These are phyloP conservation scores for Tachysurus fulvidraco DNA, from an alignment of 2,113 vertebrate species.

Conservation along the genomic window DNA sequence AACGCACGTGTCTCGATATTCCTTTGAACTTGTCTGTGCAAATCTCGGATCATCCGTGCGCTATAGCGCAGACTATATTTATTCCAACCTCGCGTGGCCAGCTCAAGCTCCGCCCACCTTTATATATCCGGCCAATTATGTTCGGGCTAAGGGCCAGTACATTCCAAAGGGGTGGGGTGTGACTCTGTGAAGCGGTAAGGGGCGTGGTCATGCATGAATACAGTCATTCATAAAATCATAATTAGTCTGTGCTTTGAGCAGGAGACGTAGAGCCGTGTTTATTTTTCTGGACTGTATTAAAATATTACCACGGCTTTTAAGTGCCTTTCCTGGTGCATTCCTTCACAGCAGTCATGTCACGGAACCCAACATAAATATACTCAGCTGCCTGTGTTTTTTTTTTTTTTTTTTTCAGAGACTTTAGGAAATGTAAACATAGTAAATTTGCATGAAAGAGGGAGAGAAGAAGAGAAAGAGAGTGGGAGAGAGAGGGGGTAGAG, in stretches of 20 bases:
- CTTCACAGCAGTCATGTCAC: conserved; percentile 51
- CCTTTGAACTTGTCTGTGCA: neutral
- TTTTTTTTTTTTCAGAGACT: conserved; percentile 42
- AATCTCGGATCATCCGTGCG: neutral
- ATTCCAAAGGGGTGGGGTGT: conserved; percentile 51
- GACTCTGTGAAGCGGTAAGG: conserved; percentile 37
- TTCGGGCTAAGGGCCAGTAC: conserved; percentile 47
- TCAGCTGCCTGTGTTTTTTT: conserved; percentile 59
- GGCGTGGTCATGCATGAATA: conserved; percentile 74
- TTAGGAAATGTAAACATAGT: conserved; percentile 36
- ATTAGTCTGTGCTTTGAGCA: conserved; percentile 71
- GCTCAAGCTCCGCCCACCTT: conserved; percentile 58
- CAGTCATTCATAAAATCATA: conserved; percentile 80
- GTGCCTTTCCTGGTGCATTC: conserved; percentile 60
- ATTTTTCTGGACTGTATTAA: conserved; percentile 65
- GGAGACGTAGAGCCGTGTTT: conserved; percentile 66
- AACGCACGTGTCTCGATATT: neutral
- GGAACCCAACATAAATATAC: conserved; percentile 47
- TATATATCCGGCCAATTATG: conserved; percentile 65
- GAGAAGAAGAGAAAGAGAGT: neutral
- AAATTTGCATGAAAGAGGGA: neutral
- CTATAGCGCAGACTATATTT: conserved; percentile 28
- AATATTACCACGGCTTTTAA: conserved; percentile 72
- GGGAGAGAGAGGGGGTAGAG: neutral
- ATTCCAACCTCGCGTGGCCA: conserved; percentile 24